These are phyloP conservation scores for Eriocheir sinensis DNA, from an alignment of 1,140 invertebrate genomes.

Conservation along the genomic window DNA sequence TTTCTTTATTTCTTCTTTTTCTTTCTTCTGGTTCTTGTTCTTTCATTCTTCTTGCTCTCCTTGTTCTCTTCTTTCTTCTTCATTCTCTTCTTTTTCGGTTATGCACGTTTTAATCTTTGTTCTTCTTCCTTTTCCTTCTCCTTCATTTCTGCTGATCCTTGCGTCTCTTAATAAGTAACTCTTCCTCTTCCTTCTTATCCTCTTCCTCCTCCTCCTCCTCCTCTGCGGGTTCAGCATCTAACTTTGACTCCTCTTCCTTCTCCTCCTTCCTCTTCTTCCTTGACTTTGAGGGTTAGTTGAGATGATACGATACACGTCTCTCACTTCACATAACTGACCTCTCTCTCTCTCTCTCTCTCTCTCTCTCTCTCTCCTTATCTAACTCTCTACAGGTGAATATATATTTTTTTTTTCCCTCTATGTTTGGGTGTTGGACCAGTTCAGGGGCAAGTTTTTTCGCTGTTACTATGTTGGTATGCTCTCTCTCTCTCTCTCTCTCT, in stretches of 20 bases:
- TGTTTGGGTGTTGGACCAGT: neutral
- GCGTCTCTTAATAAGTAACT: too few species aligned
- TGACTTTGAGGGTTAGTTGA: neutral
- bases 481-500: too few species aligned
- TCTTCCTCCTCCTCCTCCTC: neutral
- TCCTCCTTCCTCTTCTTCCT: neutral
- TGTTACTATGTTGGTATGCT: too few species aligned
- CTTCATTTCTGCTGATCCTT: neutral
- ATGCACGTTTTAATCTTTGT: neutral
- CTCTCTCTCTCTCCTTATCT: neutral
- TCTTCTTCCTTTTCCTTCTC: neutral
- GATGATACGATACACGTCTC: neutral
- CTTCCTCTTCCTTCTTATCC: neutral
- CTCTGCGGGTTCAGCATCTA: too few species aligned
- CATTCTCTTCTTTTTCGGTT: neutral
- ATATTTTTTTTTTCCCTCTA: too few species aligned
- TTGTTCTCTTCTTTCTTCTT: too few species aligned
- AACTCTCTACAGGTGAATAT: too few species aligned
- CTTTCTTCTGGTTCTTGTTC: neutral
- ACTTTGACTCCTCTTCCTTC: neutral
- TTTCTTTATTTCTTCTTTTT: too few species aligned
- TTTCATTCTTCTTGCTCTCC: too few species aligned
- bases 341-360: constrained; percentile 22
- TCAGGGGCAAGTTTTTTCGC: neutral
- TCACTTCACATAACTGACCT: too few species aligned